These are phyloP conservation scores for Cebidichthys violaceus DNA, from an alignment of 2,113 vertebrate genomes.

Conservation along the genomic window DNA sequence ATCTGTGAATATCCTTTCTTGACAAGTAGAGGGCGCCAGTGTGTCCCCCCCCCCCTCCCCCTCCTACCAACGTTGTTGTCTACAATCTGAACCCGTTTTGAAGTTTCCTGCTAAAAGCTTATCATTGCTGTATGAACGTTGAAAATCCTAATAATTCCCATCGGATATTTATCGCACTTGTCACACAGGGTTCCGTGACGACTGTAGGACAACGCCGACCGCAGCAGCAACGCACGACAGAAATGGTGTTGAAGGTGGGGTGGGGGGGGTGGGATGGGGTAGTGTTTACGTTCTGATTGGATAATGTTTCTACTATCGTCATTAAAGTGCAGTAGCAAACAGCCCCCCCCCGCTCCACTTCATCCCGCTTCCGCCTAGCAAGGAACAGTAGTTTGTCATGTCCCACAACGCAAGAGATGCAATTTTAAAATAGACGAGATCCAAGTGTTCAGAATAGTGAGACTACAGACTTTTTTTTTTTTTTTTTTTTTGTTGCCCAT, in stretches of 20 bases:
- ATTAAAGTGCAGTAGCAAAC: constrained; percentile 59
- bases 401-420: constrained; percentile 49
- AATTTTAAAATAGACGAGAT: constrained; percentile 41
- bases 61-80: constrained; percentile 36
- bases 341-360: constrained; percentile 57
- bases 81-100: constrained; percentile 56
- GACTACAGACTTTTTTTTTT: constrained; percentile 41
- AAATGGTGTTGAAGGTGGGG: constrained; percentile 40
- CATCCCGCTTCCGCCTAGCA: no score
- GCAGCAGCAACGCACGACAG: constrained; percentile 14
- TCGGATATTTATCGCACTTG: constrained; percentile 38
- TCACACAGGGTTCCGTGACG: constrained; percentile 33
- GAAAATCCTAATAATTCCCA: constrained; percentile 29
- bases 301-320: constrained; percentile 51
- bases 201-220: constrained; percentile 31
- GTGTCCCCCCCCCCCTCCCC: no score
- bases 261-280: no score
- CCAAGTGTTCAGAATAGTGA: constrained; percentile 52
- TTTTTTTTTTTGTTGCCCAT: no score
- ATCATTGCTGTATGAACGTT: constrained; percentile 52
- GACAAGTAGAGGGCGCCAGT: constrained; percentile 36
- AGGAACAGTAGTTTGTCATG: constrained; percentile 54
- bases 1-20: constrained; percentile 62
- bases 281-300: constrained; percentile 63
- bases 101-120: constrained; percentile 59